Evolutionary conservation across 2,797 vertebrate genomes (phyloP).

Genomic region (Pangasius sanitwongsei): DNA sequence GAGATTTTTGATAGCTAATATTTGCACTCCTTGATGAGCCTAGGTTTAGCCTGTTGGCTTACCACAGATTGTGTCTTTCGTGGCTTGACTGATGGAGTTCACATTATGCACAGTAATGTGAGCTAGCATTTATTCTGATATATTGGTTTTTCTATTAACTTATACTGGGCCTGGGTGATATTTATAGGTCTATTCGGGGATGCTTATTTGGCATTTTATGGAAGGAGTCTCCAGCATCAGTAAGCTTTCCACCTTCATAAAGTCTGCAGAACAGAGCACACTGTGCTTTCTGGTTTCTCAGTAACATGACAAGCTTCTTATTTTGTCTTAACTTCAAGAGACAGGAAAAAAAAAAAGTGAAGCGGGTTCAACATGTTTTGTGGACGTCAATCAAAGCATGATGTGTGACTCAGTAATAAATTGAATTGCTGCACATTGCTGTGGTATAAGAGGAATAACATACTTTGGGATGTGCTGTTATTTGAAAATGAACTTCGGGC

Average conservation of each 20-base stretch:
- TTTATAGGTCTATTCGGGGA: background rate
- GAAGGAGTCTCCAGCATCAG: background rate
- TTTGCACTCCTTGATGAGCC: conserved; percentile 28
- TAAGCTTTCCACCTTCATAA: background rate
- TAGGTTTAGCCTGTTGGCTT: background rate
- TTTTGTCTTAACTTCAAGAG: background rate
- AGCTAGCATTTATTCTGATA: background rate
- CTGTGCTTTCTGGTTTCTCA: background rate
- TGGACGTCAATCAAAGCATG: background rate
- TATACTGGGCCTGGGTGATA: background rate
- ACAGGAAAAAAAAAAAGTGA: background rate
- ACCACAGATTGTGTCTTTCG: background rate
- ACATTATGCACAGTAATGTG: background rate
- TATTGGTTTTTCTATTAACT: background rate
- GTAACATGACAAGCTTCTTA: background rate
- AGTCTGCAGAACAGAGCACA: background rate
- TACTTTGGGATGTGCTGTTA: background rate
- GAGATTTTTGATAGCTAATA: conserved; percentile 24
- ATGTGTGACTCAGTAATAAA: background rate
- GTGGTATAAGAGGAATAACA: background rate
- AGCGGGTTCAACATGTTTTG: background rate
- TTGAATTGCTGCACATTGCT: background rate
- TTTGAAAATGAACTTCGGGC: background rate
- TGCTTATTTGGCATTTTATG: background rate
- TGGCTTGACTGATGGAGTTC: background rate